Percentiles rank a stretch among this genome's conserved stretches.
Evolutionary conservation across 2,888 invertebrate genomes (phyloP).

Genomic region (Rhagonycha lutea): DNA sequence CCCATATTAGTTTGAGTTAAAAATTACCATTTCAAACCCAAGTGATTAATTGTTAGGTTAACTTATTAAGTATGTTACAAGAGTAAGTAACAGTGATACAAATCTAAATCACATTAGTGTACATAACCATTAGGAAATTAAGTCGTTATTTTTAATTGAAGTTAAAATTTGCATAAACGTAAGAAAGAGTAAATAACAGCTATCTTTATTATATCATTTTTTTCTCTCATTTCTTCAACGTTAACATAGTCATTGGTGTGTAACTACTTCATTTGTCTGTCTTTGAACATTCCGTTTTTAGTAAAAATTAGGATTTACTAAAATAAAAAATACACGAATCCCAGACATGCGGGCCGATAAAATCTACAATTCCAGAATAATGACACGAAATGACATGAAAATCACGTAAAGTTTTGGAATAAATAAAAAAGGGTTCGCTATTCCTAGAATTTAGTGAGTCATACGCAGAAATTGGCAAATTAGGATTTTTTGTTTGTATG

Average conservation of each 20-base stretch:
- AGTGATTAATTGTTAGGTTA: constrained; percentile 13
- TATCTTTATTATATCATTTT: not conserved
- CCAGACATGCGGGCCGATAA: constrained; percentile 25
- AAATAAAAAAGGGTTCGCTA: constrained; percentile 5
- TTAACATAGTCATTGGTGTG: not conserved
- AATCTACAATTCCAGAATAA: constrained; percentile 24
- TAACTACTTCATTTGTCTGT: not conserved
- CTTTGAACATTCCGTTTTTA: constrained; percentile 2
- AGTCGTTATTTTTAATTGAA: constrained; percentile 31
- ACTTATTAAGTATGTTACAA: constrained; percentile 15
- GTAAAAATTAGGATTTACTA: constrained; percentile 2
- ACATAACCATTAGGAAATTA: constrained; percentile 27
- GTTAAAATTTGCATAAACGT: constrained; percentile 21
- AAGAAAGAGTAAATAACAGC: not conserved
- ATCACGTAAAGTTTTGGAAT: constrained; percentile 18
- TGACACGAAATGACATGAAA: constrained; percentile 24
- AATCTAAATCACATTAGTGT: constrained; percentile 24
- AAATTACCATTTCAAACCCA: not conserved
- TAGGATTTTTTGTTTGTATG: constrained; percentile 19
- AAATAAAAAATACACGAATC: constrained; percentile 9
- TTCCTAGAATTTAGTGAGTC: constrained; percentile 19
- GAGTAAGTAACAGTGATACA: constrained; percentile 16
- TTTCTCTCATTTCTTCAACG: not conserved
- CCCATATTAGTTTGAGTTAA: not conserved
- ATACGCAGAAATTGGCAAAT: constrained; percentile 22